phyloP scores from a whole-genome alignment of 92 coral and sea anemone species.

The Chrysogorgia sp. region DNA sequence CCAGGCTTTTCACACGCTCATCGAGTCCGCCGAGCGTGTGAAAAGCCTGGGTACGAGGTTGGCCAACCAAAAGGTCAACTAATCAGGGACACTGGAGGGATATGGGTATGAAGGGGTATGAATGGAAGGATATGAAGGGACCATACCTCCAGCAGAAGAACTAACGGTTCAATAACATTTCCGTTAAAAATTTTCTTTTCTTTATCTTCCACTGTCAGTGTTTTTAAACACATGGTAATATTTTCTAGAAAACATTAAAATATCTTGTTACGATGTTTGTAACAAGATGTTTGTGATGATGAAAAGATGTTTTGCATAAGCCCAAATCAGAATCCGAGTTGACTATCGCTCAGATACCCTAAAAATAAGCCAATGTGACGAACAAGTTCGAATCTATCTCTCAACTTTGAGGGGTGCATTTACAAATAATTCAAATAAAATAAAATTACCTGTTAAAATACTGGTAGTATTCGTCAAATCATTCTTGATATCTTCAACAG shows the following conservation, averaged over 20 bases:
- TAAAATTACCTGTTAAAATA: constrained; percentile 16
- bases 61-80: background rate
- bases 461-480: background rate
- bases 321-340: too few species aligned
- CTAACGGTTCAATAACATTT: constrained; percentile 72
- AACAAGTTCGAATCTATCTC: background rate
- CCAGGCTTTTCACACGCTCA: too few species aligned
- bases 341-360: too few species aligned
- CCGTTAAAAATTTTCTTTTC: constrained; percentile 82
- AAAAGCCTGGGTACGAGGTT: too few species aligned
- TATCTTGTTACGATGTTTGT: too few species aligned
- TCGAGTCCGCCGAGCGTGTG: too few species aligned
- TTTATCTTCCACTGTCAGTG: constrained; percentile 69
- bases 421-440: too few species aligned
- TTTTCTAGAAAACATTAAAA: constrained; percentile 9
- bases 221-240: constrained; percentile 38
- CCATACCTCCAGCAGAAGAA: constrained; percentile 85
- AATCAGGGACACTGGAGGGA: background rate
- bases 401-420: too few species aligned
- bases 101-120: background rate
- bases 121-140: background rate
- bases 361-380: background rate
- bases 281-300: too few species aligned
- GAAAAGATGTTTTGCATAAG: too few species aligned
- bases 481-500: background rate